Evolutionary conservation across 1,140 invertebrate genomes (phyloP).

Genomic region (Drosophila sturtevanti): DNA sequence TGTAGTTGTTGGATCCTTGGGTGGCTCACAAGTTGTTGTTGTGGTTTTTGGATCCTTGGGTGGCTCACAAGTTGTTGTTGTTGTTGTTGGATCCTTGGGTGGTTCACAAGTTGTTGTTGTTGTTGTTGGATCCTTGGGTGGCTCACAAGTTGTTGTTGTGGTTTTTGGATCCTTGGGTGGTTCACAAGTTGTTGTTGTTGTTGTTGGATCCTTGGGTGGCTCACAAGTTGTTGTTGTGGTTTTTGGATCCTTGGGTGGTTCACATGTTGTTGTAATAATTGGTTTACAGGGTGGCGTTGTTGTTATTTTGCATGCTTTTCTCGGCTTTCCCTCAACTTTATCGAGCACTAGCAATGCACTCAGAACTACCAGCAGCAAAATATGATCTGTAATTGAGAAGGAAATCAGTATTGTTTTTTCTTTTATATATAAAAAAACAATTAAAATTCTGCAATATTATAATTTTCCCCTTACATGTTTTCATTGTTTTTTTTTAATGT

Average conservation of each 20-base stretch:
- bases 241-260: too few species aligned
- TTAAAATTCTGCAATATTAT: too few species aligned
- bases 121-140: background rate
- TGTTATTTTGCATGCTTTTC: background rate
- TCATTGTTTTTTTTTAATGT: conserved; percentile 39
- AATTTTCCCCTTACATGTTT: conserved; percentile 49
- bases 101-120: background rate
- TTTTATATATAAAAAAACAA: too few species aligned
- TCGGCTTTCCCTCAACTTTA: background rate
- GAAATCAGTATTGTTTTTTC: too few species aligned
- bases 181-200: background rate
- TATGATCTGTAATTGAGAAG: background rate
- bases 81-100: background rate
- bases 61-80: background rate
- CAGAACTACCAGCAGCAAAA: background rate
- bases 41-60: background rate
- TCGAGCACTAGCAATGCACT: background rate
- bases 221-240: background rate
- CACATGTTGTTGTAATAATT: background rate
- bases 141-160: background rate
- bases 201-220: background rate
- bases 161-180: too few species aligned
- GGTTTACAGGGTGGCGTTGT: conserved; percentile 5
- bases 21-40: too few species aligned
- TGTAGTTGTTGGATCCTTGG: background rate